Conservation (phyloP, 2,113 vertebrate species). For the Gobiocypris rarus region DNA sequence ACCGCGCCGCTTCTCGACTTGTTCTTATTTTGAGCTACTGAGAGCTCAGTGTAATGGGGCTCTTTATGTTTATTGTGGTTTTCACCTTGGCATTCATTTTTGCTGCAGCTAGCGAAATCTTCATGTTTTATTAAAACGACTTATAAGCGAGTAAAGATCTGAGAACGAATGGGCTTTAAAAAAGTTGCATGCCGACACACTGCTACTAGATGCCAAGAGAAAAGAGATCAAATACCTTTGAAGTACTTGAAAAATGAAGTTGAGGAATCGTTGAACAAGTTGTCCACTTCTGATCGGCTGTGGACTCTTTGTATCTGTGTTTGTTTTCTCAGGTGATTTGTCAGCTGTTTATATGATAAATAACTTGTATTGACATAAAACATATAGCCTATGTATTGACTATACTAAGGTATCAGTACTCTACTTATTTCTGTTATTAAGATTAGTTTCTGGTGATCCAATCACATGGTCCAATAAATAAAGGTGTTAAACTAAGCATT, state of each 20-base stretch:
- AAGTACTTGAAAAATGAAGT: constrained; percentile 63
- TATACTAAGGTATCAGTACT: neutral
- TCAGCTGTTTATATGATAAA: neutral
- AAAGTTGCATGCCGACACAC: constrained; percentile 69
- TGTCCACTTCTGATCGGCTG: constrained; percentile 61
- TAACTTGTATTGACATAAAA: neutral
- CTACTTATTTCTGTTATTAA: neutral
- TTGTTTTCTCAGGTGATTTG: constrained; percentile 28
- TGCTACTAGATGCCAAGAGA: constrained; percentile 68
- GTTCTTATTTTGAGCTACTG: constrained; percentile 26
- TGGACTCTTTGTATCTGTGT: no score
- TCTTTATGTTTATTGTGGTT: constrained; percentile 61
- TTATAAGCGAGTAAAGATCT: constrained; percentile 69
- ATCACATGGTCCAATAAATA: neutral
- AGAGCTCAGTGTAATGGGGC: constrained; percentile 53
- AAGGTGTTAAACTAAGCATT: no score
- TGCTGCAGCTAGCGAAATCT: constrained; percentile 62
- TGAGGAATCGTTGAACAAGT: constrained; percentile 67
- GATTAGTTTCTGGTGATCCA: neutral
- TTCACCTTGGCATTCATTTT: constrained; percentile 66
- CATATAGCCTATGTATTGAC: neutral
- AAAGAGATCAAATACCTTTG: constrained; percentile 72
- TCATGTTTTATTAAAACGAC: constrained; percentile 73
- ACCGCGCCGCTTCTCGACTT: neutral
- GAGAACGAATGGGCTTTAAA: constrained; percentile 63